Base-by-base conservation (phyloP, 1,140 invertebrate species). In the Zaprionus africanus region DNA sequence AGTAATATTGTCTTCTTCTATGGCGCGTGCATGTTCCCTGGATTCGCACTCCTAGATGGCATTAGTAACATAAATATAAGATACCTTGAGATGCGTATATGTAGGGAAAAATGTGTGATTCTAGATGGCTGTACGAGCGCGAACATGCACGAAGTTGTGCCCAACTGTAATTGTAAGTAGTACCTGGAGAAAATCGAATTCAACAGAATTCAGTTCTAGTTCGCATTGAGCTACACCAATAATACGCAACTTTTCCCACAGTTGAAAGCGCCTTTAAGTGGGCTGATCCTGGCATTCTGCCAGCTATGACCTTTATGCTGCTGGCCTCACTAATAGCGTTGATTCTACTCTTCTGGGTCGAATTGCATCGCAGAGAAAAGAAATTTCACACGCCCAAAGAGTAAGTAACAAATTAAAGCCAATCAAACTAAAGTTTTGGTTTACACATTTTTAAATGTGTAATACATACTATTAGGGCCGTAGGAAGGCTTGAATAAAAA, bases 21-120 rank as follows among this genome's bases (percentile, higher is more conserved):
- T 49, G 59, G 78, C 3, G 81, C 83, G 5, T 78, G 76, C 36
- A 38, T 92, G n/a, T 92, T 69, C 1, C 90, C 90, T 2, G 87
- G 86, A 1, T 92, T 92, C 43, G 41, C 90, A 0, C 36, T 92
- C 6, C 79, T 92, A n/a, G 90, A 92, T 43, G 90, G 82, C 1
- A 64, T 92, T 9, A 92, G 90, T 49, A 90, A 82, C 22, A 70
- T 92, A 4, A 92, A 90, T 19, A 80, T 82, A 2, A 43, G 72
- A 19, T 65, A 61, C 17, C 53, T 82, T 36, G 86, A 92, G 61
- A 28, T 67, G 41, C 26, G 11, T 9, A 58, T 79, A 11, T 92
- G 90, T 41, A 17, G 51, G 2, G 19, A 51, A 6, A 84, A 81
- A 57, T 92, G 90, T 31, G 5, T 43, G 7, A 57, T 22, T 0